Evolutionary conservation across 2,797 vertebrate genomes (phyloP), one percentile per base, ranked within the genome.

Genomic region (Pseudopleuronectes americanus): DNA sequence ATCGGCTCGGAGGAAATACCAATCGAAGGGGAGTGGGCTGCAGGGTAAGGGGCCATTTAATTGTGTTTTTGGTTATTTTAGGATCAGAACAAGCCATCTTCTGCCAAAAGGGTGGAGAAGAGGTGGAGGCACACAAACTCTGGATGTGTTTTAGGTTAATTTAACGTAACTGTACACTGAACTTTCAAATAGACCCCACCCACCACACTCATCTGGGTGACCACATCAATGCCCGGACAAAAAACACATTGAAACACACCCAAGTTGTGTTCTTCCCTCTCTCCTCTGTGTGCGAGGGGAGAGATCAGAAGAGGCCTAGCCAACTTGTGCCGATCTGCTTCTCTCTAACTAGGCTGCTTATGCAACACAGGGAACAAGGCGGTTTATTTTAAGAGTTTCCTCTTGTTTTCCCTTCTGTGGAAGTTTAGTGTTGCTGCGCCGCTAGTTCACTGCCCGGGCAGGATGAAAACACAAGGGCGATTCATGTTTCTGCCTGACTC

Each of bases 311-410:
- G 60, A 64, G 22, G 57, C 57, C 24, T 53, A 58, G 48, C 68
- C 0, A 65, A 77, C 82, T 62, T 54, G 31, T 69, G 64, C 54
- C 64, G 67, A 28, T 77, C 62, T 76, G 72, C 66, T 73, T 59
- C 51, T 24, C 59, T 21, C 53, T 55, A 76, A 82, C 81, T 38
- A 69, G 76, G 65, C 79, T 71, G 70, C 77, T 81, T 76, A 75
- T 65, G 77, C 61, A 79, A 82, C 58, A 64, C 69, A 58, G 74
- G 54, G 57, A 87, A 65, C 62, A 53, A 43, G 28, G 49, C 45
- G 53, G 70, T 82, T 85, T 90, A 87, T 88, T 84, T 87, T 71
- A 63, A 83, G 78, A 71, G 68, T 26, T 62, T 78, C 68, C 64
- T 81, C 66, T 79, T 80, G 70, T 77, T 76, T 79, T 68, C 59